Base-by-base conservation (phyloP, 2,113 vertebrate species). In the Cynoglossus semilaevis region DNA sequence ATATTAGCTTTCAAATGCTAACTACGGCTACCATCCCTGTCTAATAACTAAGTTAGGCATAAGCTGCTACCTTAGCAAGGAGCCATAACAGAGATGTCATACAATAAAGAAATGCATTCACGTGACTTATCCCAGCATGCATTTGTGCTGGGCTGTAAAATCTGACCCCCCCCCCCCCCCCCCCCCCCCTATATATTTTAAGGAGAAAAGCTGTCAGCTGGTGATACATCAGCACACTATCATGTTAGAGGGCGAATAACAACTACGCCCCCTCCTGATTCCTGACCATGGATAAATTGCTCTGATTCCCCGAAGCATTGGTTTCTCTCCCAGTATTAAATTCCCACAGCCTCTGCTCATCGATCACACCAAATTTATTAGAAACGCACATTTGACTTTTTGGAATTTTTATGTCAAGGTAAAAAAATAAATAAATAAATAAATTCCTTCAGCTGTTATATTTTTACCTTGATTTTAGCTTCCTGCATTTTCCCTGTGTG, bases 271-370 rank as follows among this genome's bases (percentile, higher is more conserved):
- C n/a, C n/a, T n/a, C n/a, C 54, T 49, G 55, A 29, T 29, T 34
- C 29, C 16, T 75, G 85, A 88, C 85, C 85, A 84, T 88, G 87
- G 68, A 61, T 68, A 47, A 41, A 82, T 74, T 16, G 47, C 74
- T 63, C 51, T 55, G 69, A 76, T 73, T 56, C 67, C 51, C 42
- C 9, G 16, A 55, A 50, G 34, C 54, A 19, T 40, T 17, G 2
- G 1, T 17, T 61, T 40, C 55, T 37, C 51, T 51, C 47, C 58
- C 41, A 71, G 65, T 63, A 46, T 79, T 58, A 69, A 74, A 14
- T 16, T 64, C 72, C 76, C 53, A 78, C 58, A 59, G 73, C 60
- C 55, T 48, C 18, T 16, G 5, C 40, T 63, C 67, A 74, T 73
- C 79, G 68, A 16, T 81, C 63, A 60, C 16, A 29, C 22, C 2